Conservation (phyloP, 2,888 invertebrate genomes). For the Pachydiplax longipennis region DNA sequence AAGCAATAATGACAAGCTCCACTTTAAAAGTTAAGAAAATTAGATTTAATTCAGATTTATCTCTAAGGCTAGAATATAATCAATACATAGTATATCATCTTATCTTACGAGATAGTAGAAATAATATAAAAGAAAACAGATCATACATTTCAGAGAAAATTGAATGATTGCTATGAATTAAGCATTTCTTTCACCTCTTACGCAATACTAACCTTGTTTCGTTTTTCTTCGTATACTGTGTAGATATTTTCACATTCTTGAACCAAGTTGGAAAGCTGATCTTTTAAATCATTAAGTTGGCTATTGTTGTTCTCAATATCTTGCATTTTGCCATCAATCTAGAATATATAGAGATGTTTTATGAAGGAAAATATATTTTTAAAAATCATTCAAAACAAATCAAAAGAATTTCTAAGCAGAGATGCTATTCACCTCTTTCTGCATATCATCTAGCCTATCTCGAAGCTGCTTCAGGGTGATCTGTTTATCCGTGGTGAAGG, state of each 20-base stretch:
- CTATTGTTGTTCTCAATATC: constrained; percentile 84
- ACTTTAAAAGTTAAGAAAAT: too few species aligned
- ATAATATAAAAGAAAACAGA: too few species aligned
- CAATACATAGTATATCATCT: too few species aligned
- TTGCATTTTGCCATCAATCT: constrained; percentile 78
- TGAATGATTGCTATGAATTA: too few species aligned
- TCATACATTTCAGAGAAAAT: too few species aligned
- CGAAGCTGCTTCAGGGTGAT: constrained; percentile 74
- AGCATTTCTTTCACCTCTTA: too few species aligned
- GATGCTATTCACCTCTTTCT: constrained; percentile 63
- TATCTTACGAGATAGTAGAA: too few species aligned
- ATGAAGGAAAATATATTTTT: not conserved
- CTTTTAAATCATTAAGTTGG: constrained; percentile 76
- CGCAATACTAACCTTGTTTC: constrained; percentile 56
- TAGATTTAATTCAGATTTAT: too few species aligned
- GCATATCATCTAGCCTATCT: constrained; percentile 77
- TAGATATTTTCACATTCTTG: constrained; percentile 74
- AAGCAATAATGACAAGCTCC: too few species aligned
- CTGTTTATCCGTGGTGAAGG: constrained; percentile 72
- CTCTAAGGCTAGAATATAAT: too few species aligned
- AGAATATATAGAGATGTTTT: not conserved
- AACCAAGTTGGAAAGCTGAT: constrained; percentile 70
- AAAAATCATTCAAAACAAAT: not conserved
- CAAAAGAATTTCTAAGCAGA: not conserved
- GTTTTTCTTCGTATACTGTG: constrained; percentile 73